Base-by-base conservation (phyloP, 2,797 vertebrate species). In the Poeciliopsis paucimaculata region DNA sequence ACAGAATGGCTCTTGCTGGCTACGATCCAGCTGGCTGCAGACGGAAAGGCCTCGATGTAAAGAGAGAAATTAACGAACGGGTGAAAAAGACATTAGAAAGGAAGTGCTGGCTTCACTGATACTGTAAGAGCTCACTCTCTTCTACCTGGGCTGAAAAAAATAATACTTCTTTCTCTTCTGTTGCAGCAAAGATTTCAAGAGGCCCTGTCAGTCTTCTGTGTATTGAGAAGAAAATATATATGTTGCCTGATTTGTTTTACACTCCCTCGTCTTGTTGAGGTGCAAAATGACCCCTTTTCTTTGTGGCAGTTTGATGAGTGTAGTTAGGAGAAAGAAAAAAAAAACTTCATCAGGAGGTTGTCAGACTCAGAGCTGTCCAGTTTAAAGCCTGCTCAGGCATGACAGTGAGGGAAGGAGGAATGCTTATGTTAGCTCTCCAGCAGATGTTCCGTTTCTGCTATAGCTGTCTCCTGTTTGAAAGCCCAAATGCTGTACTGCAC, bases 81-180 rank as follows among this genome's bases (percentile, higher is more conserved):
- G 86, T 51, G 39, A 90, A 87, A 43, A 53, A 77, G 76, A 88
- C 81, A 90, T 75, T 75, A 78, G 79, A 73, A 70, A 73, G 46
- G 73, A 82, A 71, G 82, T 75, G 60, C 78, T 49, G 82, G 82
- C 82, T 90, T 90, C 81, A 76, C 5, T 73, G 80, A 90, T 80
- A 81, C 77, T 46, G 80, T 79, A 83, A 82, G 78, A 86, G 85
- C 77, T 91, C 53, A 23, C 85, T 78, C 86, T 77, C 88, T 74
- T 86, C 90, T 90, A 91, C 92, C 90, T 93, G 90, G 93, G 90
- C 86, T 82, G 87, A 92, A 87, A 92, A 88, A 55, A 93, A 91
- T 87, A 89, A 80, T 68, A 36, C 75, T 81, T 60, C 66, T 60
- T 77, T 41, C 62, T 70, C 31, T 68, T 51, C 73, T 76, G 77